A percentile compares a stretch with the other conserved stretches of the same genome.
Evolutionary conservation across 2,113 vertebrate genomes (phyloP).

Genomic region (Thymallus thymallus): DNA sequence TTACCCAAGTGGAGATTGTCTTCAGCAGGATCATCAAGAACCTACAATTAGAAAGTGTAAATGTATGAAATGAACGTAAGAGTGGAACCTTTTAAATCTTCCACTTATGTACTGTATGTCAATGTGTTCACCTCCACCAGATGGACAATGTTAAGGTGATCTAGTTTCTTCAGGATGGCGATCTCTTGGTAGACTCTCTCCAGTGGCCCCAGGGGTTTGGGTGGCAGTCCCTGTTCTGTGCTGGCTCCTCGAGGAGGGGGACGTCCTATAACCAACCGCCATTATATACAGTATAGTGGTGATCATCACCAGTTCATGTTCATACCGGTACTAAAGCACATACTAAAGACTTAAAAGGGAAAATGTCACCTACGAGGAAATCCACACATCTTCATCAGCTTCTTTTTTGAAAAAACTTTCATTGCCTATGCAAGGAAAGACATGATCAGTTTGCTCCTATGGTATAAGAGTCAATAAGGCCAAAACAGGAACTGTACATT

Average conservation of each 20-base stretch:
- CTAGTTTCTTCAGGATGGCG: slow-evolving; percentile 94
- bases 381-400: slow-evolving; percentile 88
- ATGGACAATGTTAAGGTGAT: slow-evolving; percentile 91
- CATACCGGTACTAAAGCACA: no score
- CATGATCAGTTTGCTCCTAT: neutral
- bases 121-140: slow-evolving; percentile 84
- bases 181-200: slow-evolving; percentile 92
- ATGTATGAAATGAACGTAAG: no score
- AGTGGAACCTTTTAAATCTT: no score
- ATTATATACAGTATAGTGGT: neutral
- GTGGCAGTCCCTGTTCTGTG: slow-evolving; percentile 66
- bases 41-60: slow-evolving; percentile 67
- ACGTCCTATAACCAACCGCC: slow-evolving; percentile 73
- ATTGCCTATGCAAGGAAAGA: slow-evolving; percentile 79
- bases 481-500: no score
- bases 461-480: no score
- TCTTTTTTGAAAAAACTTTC: slow-evolving; percentile 98
- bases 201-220: slow-evolving; percentile 79
- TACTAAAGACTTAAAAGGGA: neutral
- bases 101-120: no score
- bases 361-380: slow-evolving; percentile 85
- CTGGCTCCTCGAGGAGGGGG: slow-evolving; percentile 79
- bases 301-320: no score
- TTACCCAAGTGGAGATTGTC: slow-evolving; percentile 95
- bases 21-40: slow-evolving; percentile 92